Evolutionary conservation across 1,140 invertebrate species (phyloP), one percentile per base, ranked within the genome.

Genomic region (Drosophila teissieri): DNA sequence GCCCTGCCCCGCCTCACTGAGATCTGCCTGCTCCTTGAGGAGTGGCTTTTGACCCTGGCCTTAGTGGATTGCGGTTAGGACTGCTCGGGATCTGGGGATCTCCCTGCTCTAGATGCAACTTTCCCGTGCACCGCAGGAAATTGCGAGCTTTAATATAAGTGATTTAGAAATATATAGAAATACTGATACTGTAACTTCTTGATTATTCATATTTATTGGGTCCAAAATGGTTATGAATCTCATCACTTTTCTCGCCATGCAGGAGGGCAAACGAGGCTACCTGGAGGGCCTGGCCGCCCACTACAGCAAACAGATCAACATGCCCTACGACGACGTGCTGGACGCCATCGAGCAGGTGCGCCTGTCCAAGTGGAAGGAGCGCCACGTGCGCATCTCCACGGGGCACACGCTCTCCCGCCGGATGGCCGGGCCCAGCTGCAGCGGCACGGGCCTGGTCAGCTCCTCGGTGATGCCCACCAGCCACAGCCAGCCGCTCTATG

Each of bases 221-320:
- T 22, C 19, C 19, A 2, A 22, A 22, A 22, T 22, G 0, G 22
- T 24, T 2, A 24, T 24, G 22, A 24, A 24, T 3, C 4, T 5
- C 22, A 24, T 24, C 4, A 4, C 4, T 22, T 49, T 31, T 39
- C n/a, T 39, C 1, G 15, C 11, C 19, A 15, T 24, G 11, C 94
- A 98, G 97, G 96, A 97, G 90, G 96, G 96, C n/a, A 96, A 97
- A 80, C 94, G 96, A 70, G 97, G 97, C 27, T 97, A 97, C 92
- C 93, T 98, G 80, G 97, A 97, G 93, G 96, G 96, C 22, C 93
- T 98, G 53, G 97, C 97, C 15, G 96, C 96, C n/a, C 94, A 96
- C 73, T 98, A 98, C 91, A 97, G 97, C 42, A 96, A 97, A 85
- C 95, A 97, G 78, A 96, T 97, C 92, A 96, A 95, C 88, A 97